A percentile compares a stretch with the other conserved stretches of the same genome.
Conservation (phyloP, 2,113 vertebrate species). For the Trematomus loennbergii region DNA sequence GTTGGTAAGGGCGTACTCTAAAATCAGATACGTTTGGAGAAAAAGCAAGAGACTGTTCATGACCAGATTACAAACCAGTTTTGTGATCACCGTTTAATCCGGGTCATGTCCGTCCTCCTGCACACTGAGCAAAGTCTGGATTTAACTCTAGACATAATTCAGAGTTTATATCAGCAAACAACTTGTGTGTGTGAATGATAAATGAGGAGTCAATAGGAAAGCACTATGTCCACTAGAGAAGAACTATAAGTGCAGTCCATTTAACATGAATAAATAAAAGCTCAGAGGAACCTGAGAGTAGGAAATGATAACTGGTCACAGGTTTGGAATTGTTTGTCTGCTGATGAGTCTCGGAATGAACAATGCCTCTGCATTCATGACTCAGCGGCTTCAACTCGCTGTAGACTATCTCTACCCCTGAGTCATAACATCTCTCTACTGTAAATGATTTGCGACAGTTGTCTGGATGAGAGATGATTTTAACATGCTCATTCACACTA, state of each 20-base stretch:
- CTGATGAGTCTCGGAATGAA: not conserved
- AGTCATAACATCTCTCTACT: not conserved
- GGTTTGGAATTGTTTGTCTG: not conserved
- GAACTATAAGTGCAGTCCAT: not conserved
- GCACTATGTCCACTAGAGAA: not conserved
- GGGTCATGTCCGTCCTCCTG: no score
- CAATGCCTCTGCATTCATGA: not conserved
- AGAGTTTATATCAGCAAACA: no score
- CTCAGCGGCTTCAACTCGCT: not conserved
- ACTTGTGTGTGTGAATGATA: not conserved
- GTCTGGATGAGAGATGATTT: not conserved
- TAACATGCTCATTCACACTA: not conserved
- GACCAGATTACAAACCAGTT: no score
- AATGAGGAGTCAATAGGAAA: not conserved
- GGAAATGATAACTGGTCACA: slow-evolving; percentile 10
- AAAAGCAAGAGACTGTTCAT: no score
- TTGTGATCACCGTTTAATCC: no score
- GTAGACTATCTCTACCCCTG: not conserved
- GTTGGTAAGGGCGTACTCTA: no score
- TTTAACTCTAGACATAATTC: no score
- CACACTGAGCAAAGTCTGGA: no score
- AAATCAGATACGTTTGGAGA: no score
- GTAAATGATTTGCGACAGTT: not conserved
- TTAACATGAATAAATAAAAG: not conserved
- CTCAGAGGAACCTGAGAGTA: not conserved